Evolutionary conservation across 2,888 invertebrate species (phyloP), one percentile per base, ranked within the genome.

Genomic region (Limnephilus rhombicus): DNA sequence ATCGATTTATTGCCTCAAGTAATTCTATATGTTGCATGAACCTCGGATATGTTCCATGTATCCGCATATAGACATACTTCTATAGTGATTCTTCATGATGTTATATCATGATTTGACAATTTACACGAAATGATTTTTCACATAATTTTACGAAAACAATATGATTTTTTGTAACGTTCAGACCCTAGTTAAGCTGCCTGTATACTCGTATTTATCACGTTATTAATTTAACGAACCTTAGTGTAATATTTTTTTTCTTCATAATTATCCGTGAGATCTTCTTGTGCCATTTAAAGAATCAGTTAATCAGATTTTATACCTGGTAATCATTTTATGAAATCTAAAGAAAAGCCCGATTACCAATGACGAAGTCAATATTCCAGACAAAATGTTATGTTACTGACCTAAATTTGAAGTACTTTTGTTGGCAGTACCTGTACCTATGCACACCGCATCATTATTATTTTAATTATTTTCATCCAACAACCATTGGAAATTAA

Each of bases 361-460:
- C 68, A 68, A 68, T 68, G 68, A 68, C 68, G 68, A 68, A 68
- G 68, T 68, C 68, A 68, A 68, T 68, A 68, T 68, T 68, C 68
- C 24, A 68, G 68, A 68, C 24, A 11, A 68, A 68, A 24, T 24
- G 68, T 68, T 68, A 3, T 68, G 24, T 68, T 18, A 53, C 68
- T 68, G 7, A 49, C 13, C 49, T 49, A 49, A 9, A 49, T 49
- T 49, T 49, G 15, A 15, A 15, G 9, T 13, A 15, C 15, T 49
- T 15, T 15, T 15, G 49, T 49, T 4, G 49, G 49, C 49, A 15
- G 49, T 49, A 15, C 49, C 15, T 49, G 49, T 15, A n/a, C n/a
- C n/a, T n/a, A 15, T 49, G 13, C 15, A 49, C 0, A 49, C 15
- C 49, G 3, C 49, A 49, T 49, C 49, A 49, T 49, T 49, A 68